Evolutionary conservation across 2,797 vertebrate genomes (phyloP).

Genomic region (Acipenser oxyrinchus): DNA sequence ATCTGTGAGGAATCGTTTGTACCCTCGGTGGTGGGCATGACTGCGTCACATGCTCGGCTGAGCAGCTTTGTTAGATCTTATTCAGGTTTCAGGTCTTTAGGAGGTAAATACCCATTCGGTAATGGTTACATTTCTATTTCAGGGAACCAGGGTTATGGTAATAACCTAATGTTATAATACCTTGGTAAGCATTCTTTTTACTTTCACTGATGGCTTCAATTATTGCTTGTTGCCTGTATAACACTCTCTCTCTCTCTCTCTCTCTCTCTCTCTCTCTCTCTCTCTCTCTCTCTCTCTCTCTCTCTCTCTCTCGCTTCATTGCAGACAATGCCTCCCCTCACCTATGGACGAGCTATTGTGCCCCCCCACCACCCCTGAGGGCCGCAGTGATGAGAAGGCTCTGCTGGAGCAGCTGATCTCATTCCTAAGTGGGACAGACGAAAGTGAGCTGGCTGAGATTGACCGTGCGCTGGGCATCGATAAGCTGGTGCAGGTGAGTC

Average conservation of each 20-base stretch:
- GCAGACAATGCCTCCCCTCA: conserved; percentile 77
- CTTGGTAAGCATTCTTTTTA: too few relatives aligned
- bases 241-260: not conserved
- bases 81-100: too few relatives aligned
- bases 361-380: conserved; percentile 80
- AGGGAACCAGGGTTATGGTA: too few relatives aligned
- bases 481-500: conserved; percentile 83
- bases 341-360: conserved; percentile 85
- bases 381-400: conserved; percentile 83
- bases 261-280: not conserved
- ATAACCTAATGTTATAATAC: too few relatives aligned
- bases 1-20: too few relatives aligned
- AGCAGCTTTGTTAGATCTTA: too few relatives aligned
- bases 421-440: conserved; percentile 89
- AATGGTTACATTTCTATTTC: too few relatives aligned
- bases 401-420: conserved; percentile 85
- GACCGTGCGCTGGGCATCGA: conserved; percentile 93
- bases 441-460: conserved; percentile 83
- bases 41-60: too few relatives aligned
- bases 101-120: too few relatives aligned
- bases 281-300: not conserved
- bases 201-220: too few relatives aligned
- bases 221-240: not conserved
- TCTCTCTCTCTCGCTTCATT: conserved; percentile 18
- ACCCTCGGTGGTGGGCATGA: too few relatives aligned